Evolutionary conservation across 2,797 vertebrate genomes (phyloP).

Genomic region (Tangara arthus): DNA sequence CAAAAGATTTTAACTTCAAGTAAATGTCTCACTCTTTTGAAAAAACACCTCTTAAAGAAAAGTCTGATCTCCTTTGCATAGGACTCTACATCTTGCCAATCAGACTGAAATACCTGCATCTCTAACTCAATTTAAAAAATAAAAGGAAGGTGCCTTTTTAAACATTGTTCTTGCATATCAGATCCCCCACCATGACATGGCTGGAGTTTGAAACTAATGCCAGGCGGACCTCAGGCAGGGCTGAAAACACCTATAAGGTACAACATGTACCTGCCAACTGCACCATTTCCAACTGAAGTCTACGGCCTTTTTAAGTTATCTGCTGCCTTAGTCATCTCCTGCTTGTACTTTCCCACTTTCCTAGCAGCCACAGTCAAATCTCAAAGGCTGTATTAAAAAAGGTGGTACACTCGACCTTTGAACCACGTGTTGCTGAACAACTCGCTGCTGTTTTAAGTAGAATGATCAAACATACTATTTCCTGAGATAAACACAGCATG

Average conservation of each 20-base stretch:
- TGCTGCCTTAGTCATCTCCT: not conserved
- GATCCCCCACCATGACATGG: not conserved
- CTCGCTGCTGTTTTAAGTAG: not conserved
- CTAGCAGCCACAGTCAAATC: not conserved
- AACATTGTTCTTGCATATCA: not conserved
- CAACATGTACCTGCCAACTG: not conserved
- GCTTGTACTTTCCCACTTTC: not conserved
- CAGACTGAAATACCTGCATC: constrained; percentile 4
- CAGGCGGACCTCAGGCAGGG: not conserved
- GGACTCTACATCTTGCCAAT: not conserved
- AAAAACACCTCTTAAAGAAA: not conserved
- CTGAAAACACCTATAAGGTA: not conserved
- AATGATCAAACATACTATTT: not conserved
- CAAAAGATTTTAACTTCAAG: not conserved
- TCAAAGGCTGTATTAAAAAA: not conserved
- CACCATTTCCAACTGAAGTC: not conserved
- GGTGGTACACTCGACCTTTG: not conserved
- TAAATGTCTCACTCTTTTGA: not conserved
- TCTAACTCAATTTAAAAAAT: not conserved
- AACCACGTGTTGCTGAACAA: not conserved
- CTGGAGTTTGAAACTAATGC: not conserved
- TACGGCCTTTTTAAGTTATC: not conserved
- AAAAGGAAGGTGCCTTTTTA: not conserved
- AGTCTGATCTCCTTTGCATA: not conserved
- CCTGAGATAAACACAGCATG: not conserved